These are phyloP conservation scores for Jordanella pulchra DNA, from an alignment of 2,797 vertebrate genomes.

Conservation along the genomic window DNA sequence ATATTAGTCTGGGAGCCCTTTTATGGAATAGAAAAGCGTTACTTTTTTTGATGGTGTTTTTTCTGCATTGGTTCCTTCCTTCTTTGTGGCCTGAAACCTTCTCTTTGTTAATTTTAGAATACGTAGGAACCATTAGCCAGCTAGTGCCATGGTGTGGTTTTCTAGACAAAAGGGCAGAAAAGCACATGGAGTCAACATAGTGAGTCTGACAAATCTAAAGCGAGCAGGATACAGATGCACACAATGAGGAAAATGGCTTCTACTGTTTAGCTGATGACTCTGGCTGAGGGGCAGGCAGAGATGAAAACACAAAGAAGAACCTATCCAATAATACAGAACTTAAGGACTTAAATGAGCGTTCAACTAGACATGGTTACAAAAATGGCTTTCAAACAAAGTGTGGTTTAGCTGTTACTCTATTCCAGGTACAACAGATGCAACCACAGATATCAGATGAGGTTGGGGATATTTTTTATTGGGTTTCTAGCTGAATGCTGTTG, in stretches of 20 bases:
- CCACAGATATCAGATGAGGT: not conserved
- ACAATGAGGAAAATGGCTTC: too few species aligned
- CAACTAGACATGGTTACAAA: too few species aligned
- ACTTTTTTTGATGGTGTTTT: conserved; percentile 13
- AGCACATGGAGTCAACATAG: too few species aligned
- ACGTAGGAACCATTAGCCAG: not conserved
- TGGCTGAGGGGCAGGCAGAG: too few species aligned
- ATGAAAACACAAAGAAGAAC: too few species aligned
- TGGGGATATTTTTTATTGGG: not conserved
- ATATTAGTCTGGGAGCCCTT: conserved; percentile 10
- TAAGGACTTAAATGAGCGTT: too few species aligned
- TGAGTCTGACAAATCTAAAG: too few species aligned
- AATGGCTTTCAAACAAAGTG: not conserved
- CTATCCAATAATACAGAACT: too few species aligned
- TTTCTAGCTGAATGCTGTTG: not conserved
- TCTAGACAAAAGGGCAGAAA: too few species aligned
- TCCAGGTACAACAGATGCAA: not conserved
- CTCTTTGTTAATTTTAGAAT: conserved; percentile 32
- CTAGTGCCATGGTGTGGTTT: not conserved
- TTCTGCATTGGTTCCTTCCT: conserved; percentile 32
- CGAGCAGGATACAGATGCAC: too few species aligned
- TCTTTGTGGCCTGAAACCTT: conserved; percentile 35
- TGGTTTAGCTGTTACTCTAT: not conserved
- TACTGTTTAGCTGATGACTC: too few species aligned
- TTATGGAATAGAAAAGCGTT: conserved; percentile 9